phyloP scores from a whole-genome alignment of 2,888 invertebrate genomes.

The Heteropelma amictum region DNA sequence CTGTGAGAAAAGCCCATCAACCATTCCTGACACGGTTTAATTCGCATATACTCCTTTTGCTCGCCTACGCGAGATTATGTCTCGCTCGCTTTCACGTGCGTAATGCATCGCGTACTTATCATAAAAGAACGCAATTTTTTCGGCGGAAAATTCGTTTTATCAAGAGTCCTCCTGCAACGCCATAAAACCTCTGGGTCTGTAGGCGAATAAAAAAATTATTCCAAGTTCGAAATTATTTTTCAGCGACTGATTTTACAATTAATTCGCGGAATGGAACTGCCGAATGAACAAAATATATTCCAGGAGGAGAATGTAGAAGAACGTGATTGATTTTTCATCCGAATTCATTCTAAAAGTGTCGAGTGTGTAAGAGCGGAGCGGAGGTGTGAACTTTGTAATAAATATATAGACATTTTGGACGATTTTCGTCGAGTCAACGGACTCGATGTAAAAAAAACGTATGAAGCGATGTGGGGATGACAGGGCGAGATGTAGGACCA shows the following conservation, averaged over 20 bases:
- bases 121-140: neutral
- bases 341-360: too few species aligned
- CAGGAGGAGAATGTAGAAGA: too few species aligned
- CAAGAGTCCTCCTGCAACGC: too few species aligned
- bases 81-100: constrained; percentile 25
- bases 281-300: too few species aligned
- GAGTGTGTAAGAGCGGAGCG: neutral
- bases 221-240: too few species aligned
- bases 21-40: constrained; percentile 72
- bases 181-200: too few species aligned
- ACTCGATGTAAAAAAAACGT: constrained; percentile 24
- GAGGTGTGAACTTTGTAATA: constrained; percentile 18
- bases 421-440: constrained; percentile 43
- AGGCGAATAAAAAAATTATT: too few species aligned
- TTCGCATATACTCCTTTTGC: constrained; percentile 56
- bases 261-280: too few species aligned
- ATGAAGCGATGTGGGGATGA: neutral
- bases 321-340: too few species aligned
- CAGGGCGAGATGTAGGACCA: constrained; percentile 9
- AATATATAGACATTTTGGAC: too few species aligned
- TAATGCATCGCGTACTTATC: constrained; percentile 5
- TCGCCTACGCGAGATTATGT: constrained; percentile 17
- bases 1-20: constrained; percentile 70
- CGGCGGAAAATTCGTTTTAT: too few species aligned
- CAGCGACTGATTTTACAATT: too few species aligned